Percentiles rank a stretch among this genome's conserved stretches.
Conservation (phyloP, 1,140 invertebrate species). For the Marisa cornuarietis region DNA sequence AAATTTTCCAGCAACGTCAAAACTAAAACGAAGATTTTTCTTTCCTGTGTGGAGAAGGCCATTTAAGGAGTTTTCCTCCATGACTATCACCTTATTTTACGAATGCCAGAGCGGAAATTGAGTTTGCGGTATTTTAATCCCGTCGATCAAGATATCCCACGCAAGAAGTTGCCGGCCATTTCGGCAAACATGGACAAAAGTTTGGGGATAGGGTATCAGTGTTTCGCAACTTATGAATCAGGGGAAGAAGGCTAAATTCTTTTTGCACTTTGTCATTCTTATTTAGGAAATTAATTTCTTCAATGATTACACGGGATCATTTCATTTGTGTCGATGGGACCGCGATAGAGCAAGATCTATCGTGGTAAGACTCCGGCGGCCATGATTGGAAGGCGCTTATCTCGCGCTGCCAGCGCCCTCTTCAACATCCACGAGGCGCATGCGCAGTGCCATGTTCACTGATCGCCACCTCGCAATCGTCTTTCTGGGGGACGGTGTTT, state of each 20-base stretch:
- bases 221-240: slow-evolving; percentile 18
- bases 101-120: slow-evolving; percentile 21
- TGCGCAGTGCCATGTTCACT: slow-evolving; percentile 9
- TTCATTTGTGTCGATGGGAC: slow-evolving; percentile 19
- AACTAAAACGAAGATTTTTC: slow-evolving; percentile 18
- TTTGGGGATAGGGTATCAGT: background rate
- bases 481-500: too few relatives aligned
- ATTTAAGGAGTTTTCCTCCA: background rate
- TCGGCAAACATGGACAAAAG: background rate
- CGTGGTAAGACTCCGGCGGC: slow-evolving; percentile 19
- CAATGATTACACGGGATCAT: slow-evolving; percentile 25
- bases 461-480: too few relatives aligned
- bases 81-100: slow-evolving; percentile 17
- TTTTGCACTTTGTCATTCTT: slow-evolving; percentile 28
- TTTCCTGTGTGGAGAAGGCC: background rate
- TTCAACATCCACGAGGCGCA: slow-evolving; percentile 10
- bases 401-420: slow-evolving; percentile 23
- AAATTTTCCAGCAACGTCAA: slow-evolving; percentile 18
- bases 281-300: slow-evolving; percentile 28
- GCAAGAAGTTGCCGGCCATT: slow-evolving; percentile 17
- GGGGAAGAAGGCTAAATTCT: slow-evolving; percentile 11
- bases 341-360: slow-evolving; percentile 21
- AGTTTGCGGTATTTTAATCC: slow-evolving; percentile 26
- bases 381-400: slow-evolving; percentile 24
- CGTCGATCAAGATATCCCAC: slow-evolving; percentile 21